Evolutionary conservation across 2,888 invertebrate genomes (phyloP), one percentile per base, ranked within the genome.

Genomic region (Salpingus planirostris): DNA sequence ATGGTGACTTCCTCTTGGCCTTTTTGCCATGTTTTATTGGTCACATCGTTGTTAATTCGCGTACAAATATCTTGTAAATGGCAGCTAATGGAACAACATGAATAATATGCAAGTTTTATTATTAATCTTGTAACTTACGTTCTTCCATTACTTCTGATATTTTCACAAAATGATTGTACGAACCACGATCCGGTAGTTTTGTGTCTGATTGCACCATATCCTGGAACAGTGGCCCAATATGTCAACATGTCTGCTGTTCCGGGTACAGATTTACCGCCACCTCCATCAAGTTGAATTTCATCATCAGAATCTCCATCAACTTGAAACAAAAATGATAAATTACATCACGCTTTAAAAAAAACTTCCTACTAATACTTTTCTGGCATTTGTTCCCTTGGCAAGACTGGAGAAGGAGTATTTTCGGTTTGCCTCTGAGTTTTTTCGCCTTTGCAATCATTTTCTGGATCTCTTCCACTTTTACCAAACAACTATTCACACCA

Each of bases 391-490:
- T 50, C 15, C 69, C 71, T 52, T 75, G 76, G 38, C 76, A 76
- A 1, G 74, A 70, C 54, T 76, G 75, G 22, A 75, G 60, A 27
- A 76, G 66, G 1, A 75, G 50, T 30, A 75, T 48, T 58, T 75
- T 76, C 8, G 72, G 70, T 47, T 71, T 71, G 2, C 63, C 59
- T 2, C 50, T 40, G 11, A 75, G 55, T 27, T 48, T 42, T 10
- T 21, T 23, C 3, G 45, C 49, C 2, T 54, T 57, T 22, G 67
- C 64, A 28, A 75, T 54, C 5, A 54, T 43, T n/a, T 50, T 36
- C 42, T 57, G 61, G 6, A 76, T 67, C n/a, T 57, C 55, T 1
- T 55, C 49, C 4, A 68, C 60, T 37, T 61, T 46, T 1, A 74
- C 55, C 0, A 65, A 59, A 21, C 73, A 59, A 44, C 70, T 68